Evolutionary conservation across 2,797 vertebrate genomes (phyloP), one percentile per base, ranked within the genome.

Genomic region (Malacoctenus gilli): DNA sequence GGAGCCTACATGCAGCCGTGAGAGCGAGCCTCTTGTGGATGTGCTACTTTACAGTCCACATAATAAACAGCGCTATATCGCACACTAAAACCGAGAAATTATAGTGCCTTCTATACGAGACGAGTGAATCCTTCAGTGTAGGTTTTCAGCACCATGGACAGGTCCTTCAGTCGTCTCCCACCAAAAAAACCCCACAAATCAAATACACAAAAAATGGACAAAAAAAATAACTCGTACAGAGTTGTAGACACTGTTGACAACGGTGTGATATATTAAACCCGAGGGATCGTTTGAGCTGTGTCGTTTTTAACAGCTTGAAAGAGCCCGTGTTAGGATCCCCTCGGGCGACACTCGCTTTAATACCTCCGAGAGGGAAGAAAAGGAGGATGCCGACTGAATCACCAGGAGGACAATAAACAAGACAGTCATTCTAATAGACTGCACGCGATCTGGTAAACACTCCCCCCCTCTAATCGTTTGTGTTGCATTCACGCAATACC

Each of bases 281-380:
- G 43, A 2, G 84, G 87, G 89, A 88, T 78, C 72, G 82, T 84
- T 89, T 87, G 70, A 81, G 67, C 14, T 22, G 35, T 72, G 82
- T 77, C 56, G 43, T 68, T 85, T 76, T 67, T 82, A 89, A 87
- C 84, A 82, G 87, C 82, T 75, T 75, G 75, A 79, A 87, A 75
- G 77, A 70, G 81, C 56, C 56, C 53, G 18, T 42, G 80, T 72
- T 71, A 75, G 68, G 72, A 77, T 49, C 59, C 79, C 90, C 79
- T 74, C 82, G 74, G 88, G 89, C 82, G 37, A 83, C 72, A 72
- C 70, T 76, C 52, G 69, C 55, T 89, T 90, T 87, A 89, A 87
- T 89, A 85, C 79, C 76, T 65, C 39, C 30, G 55, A 50, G 67
- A 36, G 35, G 48, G 32, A 36, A 54, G 61, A 61, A 66, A 62